Evolutionary conservation across 2,113 vertebrate genomes (phyloP).

Genomic region (Epinephelus lanceolatus): DNA sequence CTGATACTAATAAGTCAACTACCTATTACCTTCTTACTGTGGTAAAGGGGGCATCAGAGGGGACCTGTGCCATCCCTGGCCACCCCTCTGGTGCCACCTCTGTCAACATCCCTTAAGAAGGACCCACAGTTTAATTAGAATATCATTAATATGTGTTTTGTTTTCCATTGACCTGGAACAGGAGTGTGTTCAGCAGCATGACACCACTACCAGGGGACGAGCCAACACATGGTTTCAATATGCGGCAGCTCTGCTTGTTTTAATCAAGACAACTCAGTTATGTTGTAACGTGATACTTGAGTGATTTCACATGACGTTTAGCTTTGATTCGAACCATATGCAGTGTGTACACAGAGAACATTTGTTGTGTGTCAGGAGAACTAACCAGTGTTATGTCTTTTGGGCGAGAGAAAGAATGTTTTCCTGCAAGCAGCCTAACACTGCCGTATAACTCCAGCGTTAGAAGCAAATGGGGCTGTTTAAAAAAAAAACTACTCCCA

Average conservation of each 20-base stretch:
- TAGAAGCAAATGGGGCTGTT: constrained; percentile 13
- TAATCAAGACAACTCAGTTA: constrained; percentile 32
- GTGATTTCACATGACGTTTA: constrained; percentile 30
- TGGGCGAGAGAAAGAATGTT: constrained; percentile 11
- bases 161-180: constrained; percentile 42
- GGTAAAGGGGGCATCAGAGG: too few relatives aligned
- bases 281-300: constrained; percentile 47
- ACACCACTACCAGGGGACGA: constrained; percentile 8
- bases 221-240: constrained; percentile 70
- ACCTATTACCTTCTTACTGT: background rate
- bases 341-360: constrained; percentile 3
- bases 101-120: background rate
- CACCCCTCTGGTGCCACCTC: background rate
- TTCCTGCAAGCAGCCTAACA: constrained; percentile 21
- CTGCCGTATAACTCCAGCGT: background rate
- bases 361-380: constrained; percentile 35
- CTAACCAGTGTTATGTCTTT: constrained; percentile 16
- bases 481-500: background rate
- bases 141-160: constrained; percentile 38
- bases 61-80: background rate
- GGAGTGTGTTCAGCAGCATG: background rate
- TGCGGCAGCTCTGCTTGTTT: constrained; percentile 31
- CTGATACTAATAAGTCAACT: background rate
- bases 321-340: constrained; percentile 70
- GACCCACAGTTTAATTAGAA: constrained; percentile 11